Evolutionary conservation across 2,113 vertebrate genomes (phyloP).

Genomic region (Clarias batrachus): DNA sequence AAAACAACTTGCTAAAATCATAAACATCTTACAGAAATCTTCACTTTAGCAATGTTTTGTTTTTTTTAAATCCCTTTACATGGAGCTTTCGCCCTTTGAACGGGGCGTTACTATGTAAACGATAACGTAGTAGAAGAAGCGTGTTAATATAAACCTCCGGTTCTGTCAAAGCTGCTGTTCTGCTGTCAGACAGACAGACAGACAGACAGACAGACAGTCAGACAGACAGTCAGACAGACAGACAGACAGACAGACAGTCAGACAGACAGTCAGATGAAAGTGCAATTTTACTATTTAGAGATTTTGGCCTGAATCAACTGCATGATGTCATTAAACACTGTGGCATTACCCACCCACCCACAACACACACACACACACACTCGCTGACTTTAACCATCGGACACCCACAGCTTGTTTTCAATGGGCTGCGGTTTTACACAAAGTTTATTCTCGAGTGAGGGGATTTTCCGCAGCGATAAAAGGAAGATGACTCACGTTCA

Average conservation of each 20-base stretch:
- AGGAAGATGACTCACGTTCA: slow-evolving; percentile 1
- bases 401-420: slow-evolving; percentile 9
- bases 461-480: slow-evolving; percentile 12
- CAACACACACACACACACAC: slow-evolving; percentile 10
- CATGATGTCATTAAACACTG: background rate
- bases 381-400: background rate
- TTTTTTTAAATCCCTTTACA: background rate
- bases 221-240: background rate
- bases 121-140: background rate
- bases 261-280: background rate
- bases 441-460: slow-evolving; percentile 1
- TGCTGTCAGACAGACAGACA: background rate
- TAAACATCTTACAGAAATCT: background rate
- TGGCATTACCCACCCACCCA: background rate
- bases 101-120: background rate
- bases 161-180: background rate
- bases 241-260: background rate
- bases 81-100: background rate
- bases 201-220: background rate
- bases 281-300: background rate
- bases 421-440: slow-evolving; percentile 17
- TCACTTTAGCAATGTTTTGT: background rate
- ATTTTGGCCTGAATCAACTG: background rate
- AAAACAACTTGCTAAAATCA: background rate
- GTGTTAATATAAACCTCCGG: background rate